Conservation (phyloP, 92 coral and sea anemone genomes). For the Actinernus sp. region DNA sequence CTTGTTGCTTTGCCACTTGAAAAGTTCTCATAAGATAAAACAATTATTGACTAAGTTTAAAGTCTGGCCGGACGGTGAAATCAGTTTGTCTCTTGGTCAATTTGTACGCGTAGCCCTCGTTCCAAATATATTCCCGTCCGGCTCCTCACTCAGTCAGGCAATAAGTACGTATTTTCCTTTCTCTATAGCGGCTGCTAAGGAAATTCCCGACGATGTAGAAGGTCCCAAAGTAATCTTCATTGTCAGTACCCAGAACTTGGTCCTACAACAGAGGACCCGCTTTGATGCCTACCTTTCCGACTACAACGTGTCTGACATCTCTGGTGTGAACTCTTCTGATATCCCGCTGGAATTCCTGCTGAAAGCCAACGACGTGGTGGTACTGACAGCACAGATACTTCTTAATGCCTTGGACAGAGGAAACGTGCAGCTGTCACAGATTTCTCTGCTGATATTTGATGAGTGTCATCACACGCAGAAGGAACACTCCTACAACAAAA, state of each 20-base stretch:
- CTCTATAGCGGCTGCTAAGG: not conserved
- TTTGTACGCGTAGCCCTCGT: too few relatives aligned
- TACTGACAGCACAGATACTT: conserved; percentile 59
- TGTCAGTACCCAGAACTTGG: conserved; percentile 13
- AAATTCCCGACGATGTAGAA: not conserved
- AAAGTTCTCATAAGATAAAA: too few relatives aligned
- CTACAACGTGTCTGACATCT: conserved; percentile 25
- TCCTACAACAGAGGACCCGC: conserved; percentile 10
- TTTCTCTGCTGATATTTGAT: conserved; percentile 40
- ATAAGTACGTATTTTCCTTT: too few relatives aligned
- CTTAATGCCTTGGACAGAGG: conserved; percentile 37
- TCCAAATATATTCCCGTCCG: too few relatives aligned
- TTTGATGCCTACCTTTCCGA: conserved; percentile 17
- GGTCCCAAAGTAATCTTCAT: conserved; percentile 27
- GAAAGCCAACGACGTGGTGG: conserved; percentile 39
- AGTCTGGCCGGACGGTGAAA: too few relatives aligned
- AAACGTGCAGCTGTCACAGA: not conserved
- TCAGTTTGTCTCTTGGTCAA: too few relatives aligned
- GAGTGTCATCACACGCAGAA: conserved; percentile 51
- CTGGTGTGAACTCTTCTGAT: conserved; percentile 24
- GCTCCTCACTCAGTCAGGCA: too few relatives aligned
- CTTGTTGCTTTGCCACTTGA: too few relatives aligned
- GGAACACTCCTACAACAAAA: conserved; percentile 24
- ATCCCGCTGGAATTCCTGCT: conserved; percentile 19
- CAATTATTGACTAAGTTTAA: too few relatives aligned